Evolutionary conservation across 2,888 invertebrate genomes (phyloP), one percentile per base, ranked within the genome.

Genomic region (Eupeodes latifasciatus): DNA sequence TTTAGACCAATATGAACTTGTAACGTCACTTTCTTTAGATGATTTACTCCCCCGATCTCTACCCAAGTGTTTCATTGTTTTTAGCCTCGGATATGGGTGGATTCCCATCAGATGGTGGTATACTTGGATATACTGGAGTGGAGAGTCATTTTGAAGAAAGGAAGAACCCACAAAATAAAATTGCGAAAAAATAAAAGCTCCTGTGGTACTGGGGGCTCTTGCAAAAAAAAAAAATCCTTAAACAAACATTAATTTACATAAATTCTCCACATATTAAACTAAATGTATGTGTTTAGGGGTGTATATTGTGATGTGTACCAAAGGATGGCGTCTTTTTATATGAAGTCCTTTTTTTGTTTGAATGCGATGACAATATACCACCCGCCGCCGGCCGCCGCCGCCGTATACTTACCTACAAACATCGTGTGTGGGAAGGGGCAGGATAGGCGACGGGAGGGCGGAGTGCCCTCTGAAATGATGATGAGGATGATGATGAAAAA

Each of bases 221-320:
- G 72, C 59, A 83, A 83, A 90, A 90, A 81, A 90, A 90, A 81
- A 92, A 92, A 92, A 91, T 92, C 92, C 93, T 93, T 93, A 92
- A 93, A 91, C 92, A 93, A 93, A 93, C 93, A 93, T 92, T 93
- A 92, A 93, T 93, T 93, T 93, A 92, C 93, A 93, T 93, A 93
- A 93, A 93, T 93, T 93, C 89, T 89, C 91, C 91, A 89, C 89
- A 89, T 85, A 89, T 89, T 88, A 88, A 88, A 69, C 88, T 81
- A 85, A 85, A 88, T 85, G 88, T 78, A 81, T 88, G 84, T 84
- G 88, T 81, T 81, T 78, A 82, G 88, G 78, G 81, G 84, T 78
- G 79, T 74, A 62, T 75, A 61, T 27, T 76, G 62, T 81, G 40
- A 40, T 40, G 78, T 83, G 77, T 85, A 62, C 85, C 78, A 86